Conservation (phyloP, 2,888 invertebrate species). For the Osmoderma eremita region DNA sequence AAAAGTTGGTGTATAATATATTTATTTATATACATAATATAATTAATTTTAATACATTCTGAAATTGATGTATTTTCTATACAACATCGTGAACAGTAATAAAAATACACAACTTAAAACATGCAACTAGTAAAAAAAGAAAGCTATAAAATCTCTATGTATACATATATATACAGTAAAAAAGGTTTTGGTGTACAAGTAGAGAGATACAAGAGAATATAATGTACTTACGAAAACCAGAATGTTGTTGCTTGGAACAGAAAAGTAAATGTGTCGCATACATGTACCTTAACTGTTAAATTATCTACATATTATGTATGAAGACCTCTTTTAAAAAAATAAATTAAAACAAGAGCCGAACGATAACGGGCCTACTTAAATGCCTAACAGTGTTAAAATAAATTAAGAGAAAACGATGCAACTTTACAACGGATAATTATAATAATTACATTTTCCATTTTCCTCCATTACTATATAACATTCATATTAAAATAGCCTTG, state of each 20-base stretch:
- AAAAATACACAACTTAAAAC: conserved; percentile 50
- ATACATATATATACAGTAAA: conserved; percentile 6
- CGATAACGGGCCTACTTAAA: too few relatives aligned
- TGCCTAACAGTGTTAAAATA: conserved; percentile 30
- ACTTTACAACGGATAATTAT: conserved; percentile 37
- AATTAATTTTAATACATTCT: conserved; percentile 46
- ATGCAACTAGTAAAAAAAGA: conserved; percentile 51
- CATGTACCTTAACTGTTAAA: background rate
- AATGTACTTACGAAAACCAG: conserved; percentile 16
- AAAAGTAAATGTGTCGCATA: background rate
- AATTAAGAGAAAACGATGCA: conserved; percentile 25
- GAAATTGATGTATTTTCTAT: conserved; percentile 44
- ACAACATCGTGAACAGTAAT: conserved; percentile 59
- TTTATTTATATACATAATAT: conserved; percentile 45
- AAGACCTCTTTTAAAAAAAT: background rate
- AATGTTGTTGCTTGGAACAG: too few relatives aligned
- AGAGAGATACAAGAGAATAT: conserved; percentile 44
- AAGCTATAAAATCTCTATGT: conserved; percentile 49
- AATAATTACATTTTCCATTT: background rate
- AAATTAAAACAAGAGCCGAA: conserved; percentile 11
- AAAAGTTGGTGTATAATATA: conserved; percentile 1
- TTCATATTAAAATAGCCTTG: conserved; percentile 38
- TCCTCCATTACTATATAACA: background rate
- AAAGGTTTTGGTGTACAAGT: conserved; percentile 44
- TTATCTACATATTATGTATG: conserved; percentile 8